phyloP scores from a whole-genome alignment of 2,113 vertebrate species.

The Halichoerus grypus region DNA sequence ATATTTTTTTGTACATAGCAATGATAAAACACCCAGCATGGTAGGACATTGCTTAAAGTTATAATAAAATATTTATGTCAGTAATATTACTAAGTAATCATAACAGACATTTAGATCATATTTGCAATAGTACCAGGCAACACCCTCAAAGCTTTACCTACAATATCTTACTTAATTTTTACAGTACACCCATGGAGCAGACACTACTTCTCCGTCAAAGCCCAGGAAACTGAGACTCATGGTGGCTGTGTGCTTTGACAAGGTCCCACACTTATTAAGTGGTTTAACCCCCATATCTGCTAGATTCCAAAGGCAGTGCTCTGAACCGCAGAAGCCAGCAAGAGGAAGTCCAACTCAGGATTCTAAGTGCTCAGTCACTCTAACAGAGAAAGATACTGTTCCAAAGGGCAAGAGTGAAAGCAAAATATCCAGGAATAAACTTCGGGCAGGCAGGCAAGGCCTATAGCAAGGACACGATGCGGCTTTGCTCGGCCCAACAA shows the following conservation, averaged over 20 bases:
- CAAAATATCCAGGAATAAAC: neutral
- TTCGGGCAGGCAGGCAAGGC: no score
- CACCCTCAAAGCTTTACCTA: neutral
- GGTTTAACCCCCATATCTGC: neutral
- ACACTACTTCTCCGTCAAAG: neutral
- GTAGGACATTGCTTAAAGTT: neutral
- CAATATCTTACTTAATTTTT: neutral
- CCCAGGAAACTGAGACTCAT: neutral
- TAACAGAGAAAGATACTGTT: neutral
- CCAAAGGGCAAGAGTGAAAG: neutral
- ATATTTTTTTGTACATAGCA: neutral
- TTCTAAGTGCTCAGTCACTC: neutral
- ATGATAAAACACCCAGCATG: neutral
- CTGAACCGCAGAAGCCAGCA: neutral
- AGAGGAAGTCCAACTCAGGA: neutral
- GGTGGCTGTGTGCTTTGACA: neutral
- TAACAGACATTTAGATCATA: neutral
- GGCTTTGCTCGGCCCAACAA: no score
- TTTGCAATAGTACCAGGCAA: neutral
- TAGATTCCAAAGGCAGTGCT: neutral
- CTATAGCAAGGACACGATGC: accelerated
- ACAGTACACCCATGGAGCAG: no score
- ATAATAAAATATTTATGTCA: slow-evolving; percentile 10
- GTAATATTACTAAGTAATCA: neutral
- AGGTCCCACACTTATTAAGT: neutral